Conservation (phyloP, 1,140 invertebrate species). For the Lethocerus indicus region DNA sequence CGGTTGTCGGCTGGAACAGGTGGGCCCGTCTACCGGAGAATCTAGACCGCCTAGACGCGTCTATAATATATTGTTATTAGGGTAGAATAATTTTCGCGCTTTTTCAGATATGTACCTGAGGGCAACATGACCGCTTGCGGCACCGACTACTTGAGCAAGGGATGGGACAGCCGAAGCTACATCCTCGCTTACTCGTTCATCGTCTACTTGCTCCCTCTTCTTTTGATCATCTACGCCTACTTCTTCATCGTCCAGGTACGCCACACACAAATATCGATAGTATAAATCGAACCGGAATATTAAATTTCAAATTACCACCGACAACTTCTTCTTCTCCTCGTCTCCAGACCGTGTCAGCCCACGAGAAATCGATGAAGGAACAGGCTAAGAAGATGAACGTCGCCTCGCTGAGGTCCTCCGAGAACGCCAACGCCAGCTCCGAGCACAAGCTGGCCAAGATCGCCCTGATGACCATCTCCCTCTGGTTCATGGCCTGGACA, state of each 20-base stretch:
- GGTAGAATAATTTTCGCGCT: background rate
- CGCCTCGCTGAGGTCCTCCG: slow-evolving; percentile 49
- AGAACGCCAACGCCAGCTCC: slow-evolving; percentile 43
- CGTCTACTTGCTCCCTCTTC: slow-evolving; percentile 50
- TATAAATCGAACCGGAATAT: background rate
- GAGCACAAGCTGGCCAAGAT: slow-evolving; percentile 64
- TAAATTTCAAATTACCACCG: background rate
- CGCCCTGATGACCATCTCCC: slow-evolving; percentile 58
- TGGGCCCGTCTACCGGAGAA: slow-evolving; percentile 26
- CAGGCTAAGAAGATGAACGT: slow-evolving; percentile 78
- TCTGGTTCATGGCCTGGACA: slow-evolving; percentile 76
- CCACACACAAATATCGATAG: background rate
- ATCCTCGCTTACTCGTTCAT: slow-evolving; percentile 48
- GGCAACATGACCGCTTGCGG: slow-evolving; percentile 74
- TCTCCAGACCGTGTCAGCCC: slow-evolving; percentile 47
- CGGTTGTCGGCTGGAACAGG: slow-evolving; percentile 64
- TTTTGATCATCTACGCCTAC: slow-evolving; percentile 58
- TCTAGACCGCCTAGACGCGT: background rate
- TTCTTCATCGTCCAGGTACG: slow-evolving; percentile 43
- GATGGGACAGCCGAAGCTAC: slow-evolving; percentile 45
- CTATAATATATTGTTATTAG: too few relatives aligned
- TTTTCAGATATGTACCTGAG: slow-evolving; percentile 57
- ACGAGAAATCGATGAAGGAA: slow-evolving; percentile 64
- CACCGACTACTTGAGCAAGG: slow-evolving; percentile 53
- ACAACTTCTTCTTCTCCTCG: background rate